These are phyloP conservation scores for Drosophila austrosaltans DNA, from an alignment of 2,888 invertebrate genomes.

Conservation along the genomic window DNA sequence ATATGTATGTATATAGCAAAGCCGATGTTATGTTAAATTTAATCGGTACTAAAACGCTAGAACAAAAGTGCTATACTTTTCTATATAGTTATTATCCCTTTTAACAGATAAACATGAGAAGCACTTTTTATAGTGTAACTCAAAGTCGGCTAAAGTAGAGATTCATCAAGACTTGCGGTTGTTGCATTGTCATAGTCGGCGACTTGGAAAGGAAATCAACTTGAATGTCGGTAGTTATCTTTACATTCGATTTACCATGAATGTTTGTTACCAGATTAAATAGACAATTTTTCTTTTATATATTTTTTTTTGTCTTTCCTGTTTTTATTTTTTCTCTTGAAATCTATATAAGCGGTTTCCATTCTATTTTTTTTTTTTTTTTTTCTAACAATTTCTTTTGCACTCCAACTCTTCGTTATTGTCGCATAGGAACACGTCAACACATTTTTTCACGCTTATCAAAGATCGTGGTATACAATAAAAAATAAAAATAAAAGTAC, in stretches of 20 bases:
- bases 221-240: not conserved
- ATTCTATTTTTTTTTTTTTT: constrained; percentile 23
- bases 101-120: no score
- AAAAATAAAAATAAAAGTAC: not conserved
- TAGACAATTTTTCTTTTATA: no score
- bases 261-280: no score
- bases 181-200: no score
- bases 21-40: no score
- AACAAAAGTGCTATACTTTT: no score
- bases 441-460: constrained; percentile 61
- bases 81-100: no score
- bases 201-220: not conserved
- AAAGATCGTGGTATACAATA: constrained; percentile 48
- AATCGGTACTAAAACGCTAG: no score
- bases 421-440: constrained; percentile 65
- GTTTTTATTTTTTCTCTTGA: not conserved
- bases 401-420: constrained; percentile 13
- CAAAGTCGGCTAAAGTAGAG: no score
- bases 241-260: not conserved
- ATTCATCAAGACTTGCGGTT: no score
- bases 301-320: no score
- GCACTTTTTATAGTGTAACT: no score
- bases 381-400: constrained; percentile 8
- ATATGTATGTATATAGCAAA: not conserved
- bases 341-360: not conserved